Base-by-base conservation (phyloP, 2,797 vertebrate genomes). In the Mycteria americana region DNA sequence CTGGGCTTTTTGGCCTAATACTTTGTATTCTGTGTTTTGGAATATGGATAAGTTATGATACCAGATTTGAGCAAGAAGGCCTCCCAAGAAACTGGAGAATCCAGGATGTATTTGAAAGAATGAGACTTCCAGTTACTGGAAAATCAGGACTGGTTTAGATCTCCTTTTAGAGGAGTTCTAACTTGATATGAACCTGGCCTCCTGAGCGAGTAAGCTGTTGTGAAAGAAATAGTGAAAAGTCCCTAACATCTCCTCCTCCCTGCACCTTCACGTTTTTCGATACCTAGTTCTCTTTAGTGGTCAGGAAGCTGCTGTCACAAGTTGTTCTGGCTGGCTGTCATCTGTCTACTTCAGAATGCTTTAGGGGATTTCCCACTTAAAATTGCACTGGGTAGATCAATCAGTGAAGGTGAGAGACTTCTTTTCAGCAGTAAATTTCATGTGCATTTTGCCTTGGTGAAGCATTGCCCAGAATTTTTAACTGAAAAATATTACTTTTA, bases 231-330 rank as follows among this genome's bases (percentile, higher is more conserved):
- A 43, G 23, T 65, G 64, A 79, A 23, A 46, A 77, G 65, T 65
- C 62, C 48, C 72, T 68, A 65, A 25, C 1, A 1, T 35, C 11
- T 22, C 41, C 83, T 69, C 37, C 27, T 89, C 50, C 72, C 59
- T 88, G n/a, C 82, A 91, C 69, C 82, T 85, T 93, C 41, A 27
- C 4, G 0, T 67, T 89, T 89, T 89, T 80, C 1, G 0, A 14
- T 72, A 65, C 56, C 33, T 76, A 46, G 18, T 69, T 93, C 48
- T 88, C 62, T 81, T 41, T 39, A 73, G 82, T 31, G 70, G 63
- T 82, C 92, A 85, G 96, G 91, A 96, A 93, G 85, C 54, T 62
- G 68, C 72, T 48, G 59, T 91, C 68, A 15, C 78, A 89, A 89
- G 94, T 94, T 74, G 87, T 17, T 83, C n/a, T 69, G 74, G 9